Conservation (phyloP, 2,113 vertebrate genomes). For the Esox niger region DNA sequence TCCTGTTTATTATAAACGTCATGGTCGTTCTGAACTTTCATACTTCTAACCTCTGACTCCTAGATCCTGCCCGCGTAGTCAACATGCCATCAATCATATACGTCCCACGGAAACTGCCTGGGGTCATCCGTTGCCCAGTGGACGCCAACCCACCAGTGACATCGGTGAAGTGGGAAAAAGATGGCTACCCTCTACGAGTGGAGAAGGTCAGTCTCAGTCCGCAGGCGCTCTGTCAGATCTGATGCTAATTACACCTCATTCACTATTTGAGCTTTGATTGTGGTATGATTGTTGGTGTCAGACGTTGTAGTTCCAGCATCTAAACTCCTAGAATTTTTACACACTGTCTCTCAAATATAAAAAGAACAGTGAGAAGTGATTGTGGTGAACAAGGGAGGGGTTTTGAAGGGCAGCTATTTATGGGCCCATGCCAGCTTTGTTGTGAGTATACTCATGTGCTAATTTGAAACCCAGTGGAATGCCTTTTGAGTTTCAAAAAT, state of each 20-base stretch:
- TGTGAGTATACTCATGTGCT: too few species aligned
- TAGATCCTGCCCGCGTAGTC: constrained; percentile 96
- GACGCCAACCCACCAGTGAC: constrained; percentile 94
- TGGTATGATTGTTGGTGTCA: too few species aligned
- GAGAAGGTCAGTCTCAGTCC: constrained; percentile 81
- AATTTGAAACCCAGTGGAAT: too few species aligned
- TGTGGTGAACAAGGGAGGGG: too few species aligned
- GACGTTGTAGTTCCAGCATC: too few species aligned
- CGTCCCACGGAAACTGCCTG: constrained; percentile 93
- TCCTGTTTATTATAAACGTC: background rate
- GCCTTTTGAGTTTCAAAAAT: too few species aligned
- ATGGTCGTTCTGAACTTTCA: background rate
- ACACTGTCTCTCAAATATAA: too few species aligned
- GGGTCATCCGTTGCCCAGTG: constrained; percentile 95
- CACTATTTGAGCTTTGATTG: background rate
- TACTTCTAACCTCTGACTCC: background rate
- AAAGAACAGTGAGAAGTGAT: too few species aligned
- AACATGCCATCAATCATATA: constrained; percentile 98
- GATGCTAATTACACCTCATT: background rate
- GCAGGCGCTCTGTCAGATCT: background rate
- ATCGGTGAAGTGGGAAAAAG: constrained; percentile 97
- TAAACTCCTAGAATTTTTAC: too few species aligned
- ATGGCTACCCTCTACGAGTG: constrained; percentile 90
- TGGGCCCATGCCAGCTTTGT: too few species aligned
- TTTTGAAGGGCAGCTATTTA: too few species aligned